These are phyloP conservation scores for Desmophyllum pertusum DNA, from an alignment of 92 coral and sea anemone species.

Conservation along the genomic window DNA sequence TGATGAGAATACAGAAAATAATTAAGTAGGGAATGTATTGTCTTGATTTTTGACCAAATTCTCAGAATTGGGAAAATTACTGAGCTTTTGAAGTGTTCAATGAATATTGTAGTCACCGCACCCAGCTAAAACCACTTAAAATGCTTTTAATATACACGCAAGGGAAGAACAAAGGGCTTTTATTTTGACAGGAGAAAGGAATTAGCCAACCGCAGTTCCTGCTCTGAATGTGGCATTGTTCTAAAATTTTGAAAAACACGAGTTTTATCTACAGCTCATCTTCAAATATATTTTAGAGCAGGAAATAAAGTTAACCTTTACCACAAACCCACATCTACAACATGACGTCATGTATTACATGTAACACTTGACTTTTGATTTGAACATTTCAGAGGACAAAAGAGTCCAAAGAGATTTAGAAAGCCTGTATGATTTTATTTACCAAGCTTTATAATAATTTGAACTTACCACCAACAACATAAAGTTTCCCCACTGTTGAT, in stretches of 20 bases:
- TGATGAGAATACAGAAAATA: neutral
- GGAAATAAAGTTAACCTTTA: constrained; percentile 6
- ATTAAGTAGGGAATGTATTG: neutral
- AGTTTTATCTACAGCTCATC: neutral
- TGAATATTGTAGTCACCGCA: neutral
- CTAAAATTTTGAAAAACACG: constrained; percentile 2
- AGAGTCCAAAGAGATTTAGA: neutral
- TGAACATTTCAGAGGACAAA: neutral
- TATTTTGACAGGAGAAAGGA: constrained; percentile 1
- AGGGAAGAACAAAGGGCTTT: constrained; percentile 5
- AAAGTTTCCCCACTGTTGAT: constrained; percentile 91
- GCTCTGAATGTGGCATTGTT: neutral
- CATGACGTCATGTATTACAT: neutral
- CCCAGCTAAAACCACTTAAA: constrained; percentile 14
- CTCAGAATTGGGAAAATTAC: neutral
- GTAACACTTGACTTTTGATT: constrained; percentile 1
- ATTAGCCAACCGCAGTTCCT: constrained; percentile 16
- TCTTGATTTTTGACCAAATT: neutral
- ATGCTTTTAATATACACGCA: neutral
- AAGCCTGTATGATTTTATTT: neutral
- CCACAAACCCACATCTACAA: neutral
- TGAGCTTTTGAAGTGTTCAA: neutral
- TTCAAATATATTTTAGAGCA: neutral
- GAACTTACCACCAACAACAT: constrained; percentile 91
- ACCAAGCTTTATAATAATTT: neutral